A percentile compares a stretch with the other conserved stretches of the same genome.
These are phyloP conservation scores for Drosophila persimilis DNA, from an alignment of 1,140 invertebrate genomes.

Conservation along the genomic window DNA sequence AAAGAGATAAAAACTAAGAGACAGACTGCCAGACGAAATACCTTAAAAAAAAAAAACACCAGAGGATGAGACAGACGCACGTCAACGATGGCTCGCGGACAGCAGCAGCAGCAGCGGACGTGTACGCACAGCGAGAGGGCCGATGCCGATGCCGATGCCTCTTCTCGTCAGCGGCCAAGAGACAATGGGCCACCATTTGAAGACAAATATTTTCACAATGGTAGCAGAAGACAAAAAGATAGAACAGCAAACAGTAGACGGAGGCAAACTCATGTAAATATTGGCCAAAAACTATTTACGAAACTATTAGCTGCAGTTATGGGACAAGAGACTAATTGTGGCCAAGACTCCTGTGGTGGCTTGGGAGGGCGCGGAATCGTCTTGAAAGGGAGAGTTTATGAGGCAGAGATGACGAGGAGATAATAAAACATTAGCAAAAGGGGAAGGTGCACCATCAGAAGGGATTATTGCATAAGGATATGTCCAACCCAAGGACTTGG, in stretches of 20 bases:
- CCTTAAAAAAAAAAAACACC: conserved; percentile 20
- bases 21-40: conserved; percentile 30
- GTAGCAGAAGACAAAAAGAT: conserved; percentile 36
- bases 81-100: conserved; percentile 28
- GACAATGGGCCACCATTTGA: conserved; percentile 49
- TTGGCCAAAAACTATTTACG: conserved; percentile 58
- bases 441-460: too few relatives aligned
- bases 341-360: not conserved
- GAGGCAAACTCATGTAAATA: conserved; percentile 60
- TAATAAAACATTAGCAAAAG: conserved; percentile 8
- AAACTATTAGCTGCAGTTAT: conserved; percentile 54
- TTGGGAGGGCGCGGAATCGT: conserved; percentile 1
- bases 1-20: conserved; percentile 22
- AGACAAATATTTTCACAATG: conserved; percentile 65
- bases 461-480: too few relatives aligned
- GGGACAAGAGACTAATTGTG: conserved; percentile 48
- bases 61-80: conserved; percentile 45
- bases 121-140: conserved; percentile 19
- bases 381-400: conserved; percentile 10
- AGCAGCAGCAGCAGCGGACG: conserved; percentile 20
- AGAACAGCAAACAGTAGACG: conserved; percentile 25
- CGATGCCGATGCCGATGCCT: too few relatives aligned
- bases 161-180: conserved; percentile 16
- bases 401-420: conserved; percentile 26
- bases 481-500: too few relatives aligned